Evolutionary conservation across 2,797 vertebrate genomes (phyloP).

Genomic region (Bovichtus variegatus): DNA sequence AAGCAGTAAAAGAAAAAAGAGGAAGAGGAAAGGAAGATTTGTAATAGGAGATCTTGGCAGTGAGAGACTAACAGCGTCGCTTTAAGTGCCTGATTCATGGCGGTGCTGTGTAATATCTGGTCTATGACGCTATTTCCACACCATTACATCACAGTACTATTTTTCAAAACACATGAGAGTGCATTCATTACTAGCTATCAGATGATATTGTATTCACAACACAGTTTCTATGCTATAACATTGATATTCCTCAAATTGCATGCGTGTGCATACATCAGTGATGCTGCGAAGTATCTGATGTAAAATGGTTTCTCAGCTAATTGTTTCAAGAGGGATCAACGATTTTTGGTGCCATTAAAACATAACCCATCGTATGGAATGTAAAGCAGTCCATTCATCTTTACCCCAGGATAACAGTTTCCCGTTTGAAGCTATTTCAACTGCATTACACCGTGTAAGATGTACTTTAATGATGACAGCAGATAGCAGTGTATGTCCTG

Average conservation of each 20-base stretch:
- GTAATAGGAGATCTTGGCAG: conserved; percentile 59
- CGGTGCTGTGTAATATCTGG: conserved; percentile 58
- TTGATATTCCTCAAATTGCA: conserved; percentile 37
- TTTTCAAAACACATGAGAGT: conserved; percentile 51
- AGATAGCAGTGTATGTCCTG: neutral
- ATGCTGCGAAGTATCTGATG: conserved; percentile 8
- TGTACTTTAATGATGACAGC: neutral
- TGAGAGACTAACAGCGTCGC: conserved; percentile 22
- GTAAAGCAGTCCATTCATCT: conserved; percentile 32
- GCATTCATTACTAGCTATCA: conserved; percentile 59
- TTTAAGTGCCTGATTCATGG: conserved; percentile 71
- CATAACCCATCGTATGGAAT: conserved; percentile 5
- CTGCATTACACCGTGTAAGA: neutral
- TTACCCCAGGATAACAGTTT: neutral
- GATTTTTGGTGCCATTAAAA: neutral
- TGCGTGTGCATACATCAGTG: conserved; percentile 17
- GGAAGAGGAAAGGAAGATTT: conserved; percentile 29
- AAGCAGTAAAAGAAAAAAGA: conserved; percentile 20
- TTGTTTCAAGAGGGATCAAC: conserved; percentile 44
- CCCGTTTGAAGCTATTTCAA: conserved; percentile 18
- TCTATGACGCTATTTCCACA: conserved; percentile 55
- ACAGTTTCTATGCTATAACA: conserved; percentile 46
- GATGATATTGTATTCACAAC: conserved; percentile 59
- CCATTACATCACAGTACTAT: conserved; percentile 64
- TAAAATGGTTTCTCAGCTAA: conserved; percentile 13